Base-by-base conservation (phyloP, 2,888 invertebrate species). In the Drosophila paranaensis region DNA sequence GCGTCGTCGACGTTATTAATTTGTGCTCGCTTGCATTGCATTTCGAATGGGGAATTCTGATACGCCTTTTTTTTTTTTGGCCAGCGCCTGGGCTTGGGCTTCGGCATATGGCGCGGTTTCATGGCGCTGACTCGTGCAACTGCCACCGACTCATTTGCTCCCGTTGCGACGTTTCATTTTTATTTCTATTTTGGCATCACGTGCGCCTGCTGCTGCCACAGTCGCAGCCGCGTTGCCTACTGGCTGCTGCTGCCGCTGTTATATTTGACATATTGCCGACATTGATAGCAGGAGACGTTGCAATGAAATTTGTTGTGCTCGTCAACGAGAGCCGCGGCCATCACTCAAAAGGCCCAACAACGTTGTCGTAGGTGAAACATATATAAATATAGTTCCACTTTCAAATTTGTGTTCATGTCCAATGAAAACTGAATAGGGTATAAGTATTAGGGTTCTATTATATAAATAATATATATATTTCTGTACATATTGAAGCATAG, bases 261-360 rank as follows among this genome's bases (percentile, higher is more conserved):
- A 75, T 61, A 58, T 71, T 76, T 88, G 81, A 88, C 81, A 83
- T 81, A 86, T 88, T 80, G 88, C 76, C 83, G 79, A 79, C 90
- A 88, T 82, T 86, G 88, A 88, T 81, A 82, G 89, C 71, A 86
- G 63, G 81, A 86, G 81, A 85, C 79, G 86, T 81, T 82, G 90
- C 88, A 85, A 76, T 77, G 88, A 83, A 86, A 90, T 89, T 90
- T 79, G 88, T 83, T 82, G 74, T 77, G 81, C 86, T 83, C 88
- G 83, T 90, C 90, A 90, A 78, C 83, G 71, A 78, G 75, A 78
- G 76, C 54, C 70, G 75, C 74, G 62, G 64, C 74, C 72, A 85
- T 89, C 77, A 77, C 60, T 77, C 77, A 88, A 67, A 77, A 67
- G 46, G 35, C 63, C 56, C 46, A 68, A 33, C 66, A 64, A 75